Evolutionary conservation across 1,140 invertebrate species (phyloP), one percentile per base, ranked within the genome.

Genomic region (Zaprionus gabonicus): DNA sequence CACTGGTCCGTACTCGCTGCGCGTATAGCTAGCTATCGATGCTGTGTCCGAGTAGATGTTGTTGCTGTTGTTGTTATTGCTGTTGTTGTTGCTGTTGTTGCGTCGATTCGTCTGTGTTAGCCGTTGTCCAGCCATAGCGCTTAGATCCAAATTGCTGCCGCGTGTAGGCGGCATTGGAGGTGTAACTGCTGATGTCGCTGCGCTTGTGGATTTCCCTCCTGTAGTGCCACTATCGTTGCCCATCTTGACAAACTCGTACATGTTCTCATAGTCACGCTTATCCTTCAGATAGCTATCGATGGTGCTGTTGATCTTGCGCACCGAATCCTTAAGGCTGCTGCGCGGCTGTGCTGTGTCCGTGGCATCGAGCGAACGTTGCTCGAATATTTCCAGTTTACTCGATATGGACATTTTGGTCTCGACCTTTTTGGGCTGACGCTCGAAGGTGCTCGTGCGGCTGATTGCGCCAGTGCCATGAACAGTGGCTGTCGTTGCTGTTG

Each of bases 271-370:
- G 71, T 93, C 88, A 13, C 92, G 88, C 31, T 93, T 93, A 60
- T 93, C 92, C 75, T 93, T 93, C 38, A 93, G 74, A 62, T 93
- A 93, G 51, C 91, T 93, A 27, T 93, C 92, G 31, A 93, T 93
- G 49, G 92, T 93, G 65, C 82, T 91, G 63, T 91, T 93, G 41
- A 93, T 93, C 68, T 93, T 93, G 34, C 90, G 92, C 36, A 93
- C 92, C 46, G 92, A 93, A 44, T 92, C 91, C 73, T 93, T 93
- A 1, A 93, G 71, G 44, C 92, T 93, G 60, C 87, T 92, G 4
- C 91, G 76, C 34, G 81, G 81, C 38, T 84, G 81, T n/a, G 71
- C 72, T n/a, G 10, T 67, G 49, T 91, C 84, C 9, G 73, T 71
- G 34, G 60, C 60, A 56, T 91, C 86, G 7, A 9, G 38, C 46